Conservation (phyloP, 2,888 invertebrate species). For the Ochropleura leucogaster region DNA sequence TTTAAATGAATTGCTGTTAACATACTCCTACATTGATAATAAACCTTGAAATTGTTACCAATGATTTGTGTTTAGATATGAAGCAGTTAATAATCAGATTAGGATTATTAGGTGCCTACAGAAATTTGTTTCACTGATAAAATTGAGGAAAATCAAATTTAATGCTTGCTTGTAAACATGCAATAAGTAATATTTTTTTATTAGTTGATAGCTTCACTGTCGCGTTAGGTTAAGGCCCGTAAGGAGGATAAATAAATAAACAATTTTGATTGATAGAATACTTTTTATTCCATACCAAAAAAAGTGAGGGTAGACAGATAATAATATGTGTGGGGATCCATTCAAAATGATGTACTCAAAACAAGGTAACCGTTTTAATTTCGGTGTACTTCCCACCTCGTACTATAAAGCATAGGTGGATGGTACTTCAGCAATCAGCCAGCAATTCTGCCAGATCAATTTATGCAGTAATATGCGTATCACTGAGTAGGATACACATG, state of each 20-base stretch:
- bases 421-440: background rate
- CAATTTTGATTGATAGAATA: background rate
- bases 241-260: background rate
- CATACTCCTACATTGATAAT: background rate
- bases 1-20: background rate
- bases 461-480: background rate
- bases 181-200: background rate
- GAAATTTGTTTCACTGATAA: slow-evolving; percentile 24
- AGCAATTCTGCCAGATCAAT: background rate
- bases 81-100: slow-evolving; percentile 32
- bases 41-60: slow-evolving; percentile 13
- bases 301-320: background rate
- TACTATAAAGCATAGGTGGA: background rate
- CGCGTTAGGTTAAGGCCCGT: no score
- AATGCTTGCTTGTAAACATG: background rate
- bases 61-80: slow-evolving; percentile 10
- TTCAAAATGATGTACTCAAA: no score
- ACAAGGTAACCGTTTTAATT: no score
- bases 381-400: no score
- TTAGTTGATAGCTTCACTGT: no score
- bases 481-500: background rate
- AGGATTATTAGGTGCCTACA: slow-evolving; percentile 1
- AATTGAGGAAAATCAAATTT: background rate
- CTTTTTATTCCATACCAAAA: background rate
- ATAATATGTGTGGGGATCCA: no score